A percentile compares a stretch with the other conserved stretches of the same genome.
Conservation (phyloP, 2,888 invertebrate genomes). For the Hydrotaea cyrtoneurina region DNA sequence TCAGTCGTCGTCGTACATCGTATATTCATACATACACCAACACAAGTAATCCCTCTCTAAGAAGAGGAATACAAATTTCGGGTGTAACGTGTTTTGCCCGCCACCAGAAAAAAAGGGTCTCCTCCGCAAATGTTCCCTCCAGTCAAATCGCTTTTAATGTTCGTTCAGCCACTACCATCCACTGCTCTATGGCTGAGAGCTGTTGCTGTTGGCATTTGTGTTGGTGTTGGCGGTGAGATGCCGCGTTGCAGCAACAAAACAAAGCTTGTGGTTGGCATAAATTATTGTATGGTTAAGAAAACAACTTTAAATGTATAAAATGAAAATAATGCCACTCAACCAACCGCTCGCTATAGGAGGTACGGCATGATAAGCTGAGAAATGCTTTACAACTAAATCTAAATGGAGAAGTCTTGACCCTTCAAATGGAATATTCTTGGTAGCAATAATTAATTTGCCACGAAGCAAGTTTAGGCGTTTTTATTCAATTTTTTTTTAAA, state of each 20-base stretch:
- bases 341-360: not conserved
- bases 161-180: conserved; percentile 3
- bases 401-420: no score
- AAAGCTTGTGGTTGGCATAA: conserved; percentile 62
- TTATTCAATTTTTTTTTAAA: no score
- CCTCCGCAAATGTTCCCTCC: conserved; percentile 28
- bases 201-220: not conserved
- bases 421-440: no score
- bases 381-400: not conserved
- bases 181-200: not conserved
- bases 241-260: conserved; percentile 24
- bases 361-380: not conserved
- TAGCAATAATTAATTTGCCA: no score
- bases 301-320: conserved; percentile 54
- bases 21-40: conserved; percentile 36
- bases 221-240: not conserved
- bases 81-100: conserved; percentile 18
- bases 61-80: conserved; percentile 42
- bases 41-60: conserved; percentile 48
- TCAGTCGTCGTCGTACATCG: not conserved
- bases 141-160: conserved; percentile 52
- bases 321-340: conserved; percentile 34
- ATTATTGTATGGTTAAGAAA: conserved; percentile 63
- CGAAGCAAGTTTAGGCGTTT: no score
- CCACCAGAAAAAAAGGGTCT: conserved; percentile 15